Conservation (phyloP, 1,140 invertebrate genomes). For the Drosophila guanche region DNA sequence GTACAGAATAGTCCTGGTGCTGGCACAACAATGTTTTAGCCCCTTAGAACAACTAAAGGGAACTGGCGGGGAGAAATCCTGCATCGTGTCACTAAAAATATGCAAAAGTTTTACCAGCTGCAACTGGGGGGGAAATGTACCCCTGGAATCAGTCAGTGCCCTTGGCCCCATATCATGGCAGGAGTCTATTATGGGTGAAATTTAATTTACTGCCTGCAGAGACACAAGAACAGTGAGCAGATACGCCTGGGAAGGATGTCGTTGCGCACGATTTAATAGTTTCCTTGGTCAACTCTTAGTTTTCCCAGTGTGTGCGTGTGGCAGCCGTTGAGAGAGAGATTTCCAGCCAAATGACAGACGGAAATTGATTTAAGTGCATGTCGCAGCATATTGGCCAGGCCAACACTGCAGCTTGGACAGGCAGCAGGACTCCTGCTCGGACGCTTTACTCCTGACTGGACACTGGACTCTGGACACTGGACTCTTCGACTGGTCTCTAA, state of each 20-base stretch:
- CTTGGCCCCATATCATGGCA: conserved; percentile 34
- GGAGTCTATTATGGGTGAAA: conserved; percentile 73
- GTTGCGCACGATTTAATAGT: conserved; percentile 70
- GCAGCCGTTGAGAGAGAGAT: conserved; percentile 46
- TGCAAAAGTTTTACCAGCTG: conserved; percentile 63
- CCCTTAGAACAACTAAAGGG: conserved; percentile 14
- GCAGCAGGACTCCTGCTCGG: conserved; percentile 10
- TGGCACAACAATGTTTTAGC: conserved; percentile 22
- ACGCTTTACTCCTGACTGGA: neutral
- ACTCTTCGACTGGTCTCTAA: conserved; percentile 29
- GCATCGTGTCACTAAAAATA: conserved; percentile 52
- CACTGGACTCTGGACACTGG: neutral
- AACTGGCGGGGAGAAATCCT: neutral
- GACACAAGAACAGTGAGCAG: neutral
- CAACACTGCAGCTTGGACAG: conserved; percentile 13
- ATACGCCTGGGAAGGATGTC: conserved; percentile 15
- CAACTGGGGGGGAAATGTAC: conserved; percentile 1
- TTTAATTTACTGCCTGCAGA: conserved; percentile 71
- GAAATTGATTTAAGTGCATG: conserved; percentile 81
- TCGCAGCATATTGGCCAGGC: conserved; percentile 60
- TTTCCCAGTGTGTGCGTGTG: conserved; percentile 5
- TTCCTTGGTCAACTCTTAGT: conserved; percentile 21
- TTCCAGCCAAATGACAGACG: conserved; percentile 46
- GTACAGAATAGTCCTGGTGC: neutral
- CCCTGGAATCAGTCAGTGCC: too few species aligned